Percentiles rank a stretch among this genome's conserved stretches.
Evolutionary conservation across 64 coral and sea anemone genomes (phyloP).

Genomic region (Anthopleura sola): DNA sequence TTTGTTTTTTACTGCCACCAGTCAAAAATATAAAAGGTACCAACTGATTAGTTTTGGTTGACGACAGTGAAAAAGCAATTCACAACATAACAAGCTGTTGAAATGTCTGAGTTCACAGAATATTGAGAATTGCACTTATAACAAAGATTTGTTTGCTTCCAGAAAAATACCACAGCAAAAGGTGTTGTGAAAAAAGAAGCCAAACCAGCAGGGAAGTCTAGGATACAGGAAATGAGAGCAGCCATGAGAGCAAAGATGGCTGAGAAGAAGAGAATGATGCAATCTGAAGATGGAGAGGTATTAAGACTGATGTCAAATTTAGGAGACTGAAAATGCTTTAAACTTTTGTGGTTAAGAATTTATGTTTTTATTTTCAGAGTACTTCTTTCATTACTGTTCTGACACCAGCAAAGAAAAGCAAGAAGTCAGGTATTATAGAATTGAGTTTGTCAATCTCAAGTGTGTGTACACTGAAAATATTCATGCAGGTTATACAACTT

Average conservation of each 20-base stretch:
- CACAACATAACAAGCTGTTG: no score
- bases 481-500: neutral
- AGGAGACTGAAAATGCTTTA: neutral
- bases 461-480: neutral
- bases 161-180: conserved; percentile 24
- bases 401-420: conserved; percentile 69
- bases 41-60: no score
- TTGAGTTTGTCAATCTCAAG: neutral
- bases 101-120: no score
- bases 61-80: no score
- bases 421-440: conserved; percentile 23
- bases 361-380: conserved; percentile 35
- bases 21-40: no score
- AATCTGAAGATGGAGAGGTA: conserved; percentile 17
- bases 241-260: conserved; percentile 90
- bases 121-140: no score
- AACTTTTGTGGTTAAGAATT: neutral
- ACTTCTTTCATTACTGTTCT: conserved; percentile 68
- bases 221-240: conserved; percentile 77
- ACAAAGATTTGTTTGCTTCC: neutral
- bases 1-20: no score
- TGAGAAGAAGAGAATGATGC: conserved; percentile 43
- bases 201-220: conserved; percentile 29
- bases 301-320: neutral
- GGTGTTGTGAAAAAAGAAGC: neutral